A percentile compares a stretch with the other conserved stretches of the same genome.
Evolutionary conservation across 2,113 vertebrate species (phyloP).

Genomic region (Sinocyclocheilus rhinocerous): DNA sequence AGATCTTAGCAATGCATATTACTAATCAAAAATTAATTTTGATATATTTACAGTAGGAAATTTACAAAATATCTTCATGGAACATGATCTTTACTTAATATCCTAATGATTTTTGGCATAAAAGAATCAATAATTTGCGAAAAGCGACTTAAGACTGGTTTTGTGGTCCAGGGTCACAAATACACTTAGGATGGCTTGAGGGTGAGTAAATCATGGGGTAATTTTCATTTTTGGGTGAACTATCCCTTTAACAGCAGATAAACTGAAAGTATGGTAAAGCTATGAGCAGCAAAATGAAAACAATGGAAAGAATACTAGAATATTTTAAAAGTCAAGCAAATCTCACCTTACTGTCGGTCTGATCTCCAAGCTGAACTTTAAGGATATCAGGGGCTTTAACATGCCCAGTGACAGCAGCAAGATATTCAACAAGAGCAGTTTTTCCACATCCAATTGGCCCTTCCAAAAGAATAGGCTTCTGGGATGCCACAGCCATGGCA

Average conservation of each 20-base stretch:
- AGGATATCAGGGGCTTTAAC: constrained; percentile 84
- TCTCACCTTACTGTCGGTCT: constrained; percentile 96
- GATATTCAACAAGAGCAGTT: constrained; percentile 88
- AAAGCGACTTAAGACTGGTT: too few relatives aligned
- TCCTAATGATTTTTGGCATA: too few relatives aligned
- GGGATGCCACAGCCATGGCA: constrained; percentile 87
- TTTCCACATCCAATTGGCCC: constrained; percentile 96
- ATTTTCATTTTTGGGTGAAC: too few relatives aligned
- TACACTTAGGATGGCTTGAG: too few relatives aligned
- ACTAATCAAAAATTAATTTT: too few relatives aligned
- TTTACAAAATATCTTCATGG: too few relatives aligned
- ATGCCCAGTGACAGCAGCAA: constrained; percentile 88
- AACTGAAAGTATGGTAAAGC: neutral
- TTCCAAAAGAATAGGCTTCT: constrained; percentile 90
- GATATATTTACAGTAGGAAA: too few relatives aligned
- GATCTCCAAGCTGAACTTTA: constrained; percentile 96
- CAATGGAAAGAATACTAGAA: neutral
- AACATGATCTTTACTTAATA: too few relatives aligned
- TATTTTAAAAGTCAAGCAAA: neutral
- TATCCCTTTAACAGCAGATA: neutral
- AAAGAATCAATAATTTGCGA: too few relatives aligned
- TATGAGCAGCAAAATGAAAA: neutral
- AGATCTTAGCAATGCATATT: too few relatives aligned
- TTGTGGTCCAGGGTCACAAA: too few relatives aligned
- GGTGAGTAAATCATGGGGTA: too few relatives aligned